Evolutionary conservation across 53 echinoderm and acorn worm genomes (phyloP).

Genomic region (Actinopyga echinites): DNA sequence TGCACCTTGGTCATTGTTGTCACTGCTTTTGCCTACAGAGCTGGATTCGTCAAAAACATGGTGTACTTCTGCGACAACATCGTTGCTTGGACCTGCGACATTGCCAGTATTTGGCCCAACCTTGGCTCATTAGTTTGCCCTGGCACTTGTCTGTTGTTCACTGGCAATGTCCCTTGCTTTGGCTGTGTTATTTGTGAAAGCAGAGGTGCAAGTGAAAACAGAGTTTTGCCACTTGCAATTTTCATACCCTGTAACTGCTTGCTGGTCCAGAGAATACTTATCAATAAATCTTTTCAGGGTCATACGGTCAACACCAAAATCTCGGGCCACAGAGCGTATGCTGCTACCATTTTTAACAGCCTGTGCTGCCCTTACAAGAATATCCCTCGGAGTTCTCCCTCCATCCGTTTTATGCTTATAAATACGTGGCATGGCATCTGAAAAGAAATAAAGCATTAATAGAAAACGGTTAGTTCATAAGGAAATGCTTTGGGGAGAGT

Average conservation of each 20-base stretch:
- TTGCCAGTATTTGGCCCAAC: no score
- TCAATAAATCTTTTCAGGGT: not conserved
- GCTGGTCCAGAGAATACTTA: not conserved
- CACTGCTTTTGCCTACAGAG: not conserved
- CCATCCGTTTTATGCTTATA: not conserved
- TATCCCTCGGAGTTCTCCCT: not conserved
- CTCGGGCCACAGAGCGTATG: not conserved
- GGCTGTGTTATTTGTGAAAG: not conserved
- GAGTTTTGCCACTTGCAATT: not conserved
- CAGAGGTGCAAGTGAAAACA: conserved; percentile 8
- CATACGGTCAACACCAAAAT: not conserved
- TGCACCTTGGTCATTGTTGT: not conserved
- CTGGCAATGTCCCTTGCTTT: not conserved
- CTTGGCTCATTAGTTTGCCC: not conserved
- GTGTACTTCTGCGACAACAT: no score
- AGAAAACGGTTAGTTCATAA: no score
- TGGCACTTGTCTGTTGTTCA: not conserved
- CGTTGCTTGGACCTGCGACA: no score
- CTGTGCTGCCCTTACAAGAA: not conserved
- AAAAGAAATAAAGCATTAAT: conserved; percentile 7
- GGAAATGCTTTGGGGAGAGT: no score
- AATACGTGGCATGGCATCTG: not conserved
- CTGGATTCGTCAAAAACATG: not conserved
- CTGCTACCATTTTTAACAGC: not conserved
- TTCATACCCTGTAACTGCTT: no score